These are phyloP conservation scores for Pyrrhosoma nymphula DNA, from an alignment of 2,888 invertebrate genomes.

Conservation along the genomic window DNA sequence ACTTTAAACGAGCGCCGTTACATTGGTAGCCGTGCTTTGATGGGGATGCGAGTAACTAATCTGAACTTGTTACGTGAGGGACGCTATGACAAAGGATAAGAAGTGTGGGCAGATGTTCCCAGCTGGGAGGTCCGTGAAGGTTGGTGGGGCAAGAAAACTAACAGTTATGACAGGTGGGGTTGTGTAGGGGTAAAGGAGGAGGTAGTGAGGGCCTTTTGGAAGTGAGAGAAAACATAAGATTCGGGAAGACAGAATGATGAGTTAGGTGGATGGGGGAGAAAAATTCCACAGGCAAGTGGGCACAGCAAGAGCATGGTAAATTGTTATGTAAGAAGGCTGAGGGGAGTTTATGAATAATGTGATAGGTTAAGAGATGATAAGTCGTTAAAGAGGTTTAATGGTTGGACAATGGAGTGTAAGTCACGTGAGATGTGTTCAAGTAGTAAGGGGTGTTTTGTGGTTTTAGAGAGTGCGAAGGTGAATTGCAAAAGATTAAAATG, in stretches of 20 bases:
- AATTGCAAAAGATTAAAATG: slow-evolving; percentile 51
- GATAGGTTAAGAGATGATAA: not conserved
- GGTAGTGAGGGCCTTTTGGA: not conserved
- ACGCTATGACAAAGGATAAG: not conserved
- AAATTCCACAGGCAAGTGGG: not conserved
- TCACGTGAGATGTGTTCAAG: not conserved
- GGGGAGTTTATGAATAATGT: not conserved
- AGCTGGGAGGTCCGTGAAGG: not conserved
- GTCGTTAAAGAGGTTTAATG: not conserved
- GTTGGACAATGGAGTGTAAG: not conserved
- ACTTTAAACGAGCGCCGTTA: slow-evolving; percentile 66
- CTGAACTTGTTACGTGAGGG: slow-evolving; percentile 49
- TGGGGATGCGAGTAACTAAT: slow-evolving; percentile 40
- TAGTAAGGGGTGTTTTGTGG: not conserved
- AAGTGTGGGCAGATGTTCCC: not conserved
- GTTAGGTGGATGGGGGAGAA: not conserved
- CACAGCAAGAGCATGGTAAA: not conserved
- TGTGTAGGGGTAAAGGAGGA: not conserved
- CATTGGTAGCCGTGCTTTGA: slow-evolving; percentile 63
- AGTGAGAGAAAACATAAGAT: not conserved
- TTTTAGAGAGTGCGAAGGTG: slow-evolving; percentile 4
- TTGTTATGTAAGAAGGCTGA: not conserved
- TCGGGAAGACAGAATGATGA: not conserved
- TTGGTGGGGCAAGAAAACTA: not conserved
- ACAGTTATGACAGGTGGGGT: not conserved